A percentile compares a stretch with the other conserved stretches of the same genome.
phyloP scores from a whole-genome alignment of 2,888 invertebrate genomes.

The Lagria hirta region DNA sequence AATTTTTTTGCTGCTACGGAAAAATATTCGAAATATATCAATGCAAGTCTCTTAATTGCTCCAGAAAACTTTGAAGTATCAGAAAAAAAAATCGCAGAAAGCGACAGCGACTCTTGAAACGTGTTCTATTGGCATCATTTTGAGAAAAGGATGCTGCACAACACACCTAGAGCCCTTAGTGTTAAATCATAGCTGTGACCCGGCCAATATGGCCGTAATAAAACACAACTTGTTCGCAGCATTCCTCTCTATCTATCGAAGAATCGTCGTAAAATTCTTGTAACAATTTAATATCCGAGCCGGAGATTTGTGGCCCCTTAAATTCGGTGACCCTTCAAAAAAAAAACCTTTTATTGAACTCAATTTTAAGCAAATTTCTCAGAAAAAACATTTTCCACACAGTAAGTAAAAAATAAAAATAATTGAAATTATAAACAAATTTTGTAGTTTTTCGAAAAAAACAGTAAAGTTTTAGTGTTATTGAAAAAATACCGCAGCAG shows the following conservation, averaged over 20 bases:
- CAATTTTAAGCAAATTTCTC: too few relatives aligned
- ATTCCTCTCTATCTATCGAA: slow-evolving; percentile 31
- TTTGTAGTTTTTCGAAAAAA: too few relatives aligned
- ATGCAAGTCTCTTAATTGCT: slow-evolving; percentile 4
- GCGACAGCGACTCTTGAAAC: slow-evolving; percentile 32
- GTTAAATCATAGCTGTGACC: slow-evolving; percentile 34
- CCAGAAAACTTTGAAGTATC: slow-evolving; percentile 5
- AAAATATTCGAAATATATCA: slow-evolving; percentile 2
- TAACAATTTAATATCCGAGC: slow-evolving; percentile 21
- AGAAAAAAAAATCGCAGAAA: slow-evolving; percentile 14
- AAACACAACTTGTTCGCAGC: slow-evolving; percentile 31
- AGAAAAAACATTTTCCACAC: too few relatives aligned
- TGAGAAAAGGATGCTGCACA: too few relatives aligned
- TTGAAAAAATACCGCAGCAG: too few relatives aligned
- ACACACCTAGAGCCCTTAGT: slow-evolving; percentile 41
- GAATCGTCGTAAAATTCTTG: slow-evolving; percentile 23
- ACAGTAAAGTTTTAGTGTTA: too few relatives aligned
- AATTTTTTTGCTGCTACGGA: background rate
- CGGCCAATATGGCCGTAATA: slow-evolving; percentile 27
- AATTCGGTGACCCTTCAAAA: too few relatives aligned
- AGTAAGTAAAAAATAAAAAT: too few relatives aligned
- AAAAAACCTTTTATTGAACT: too few relatives aligned
- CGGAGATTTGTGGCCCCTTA: slow-evolving; percentile 14
- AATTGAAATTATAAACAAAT: too few relatives aligned
- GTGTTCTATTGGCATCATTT: slow-evolving; percentile 49